These are phyloP conservation scores for Eupithecia subfuscata DNA, from an alignment of 2,888 invertebrate species.

Conservation along the genomic window DNA sequence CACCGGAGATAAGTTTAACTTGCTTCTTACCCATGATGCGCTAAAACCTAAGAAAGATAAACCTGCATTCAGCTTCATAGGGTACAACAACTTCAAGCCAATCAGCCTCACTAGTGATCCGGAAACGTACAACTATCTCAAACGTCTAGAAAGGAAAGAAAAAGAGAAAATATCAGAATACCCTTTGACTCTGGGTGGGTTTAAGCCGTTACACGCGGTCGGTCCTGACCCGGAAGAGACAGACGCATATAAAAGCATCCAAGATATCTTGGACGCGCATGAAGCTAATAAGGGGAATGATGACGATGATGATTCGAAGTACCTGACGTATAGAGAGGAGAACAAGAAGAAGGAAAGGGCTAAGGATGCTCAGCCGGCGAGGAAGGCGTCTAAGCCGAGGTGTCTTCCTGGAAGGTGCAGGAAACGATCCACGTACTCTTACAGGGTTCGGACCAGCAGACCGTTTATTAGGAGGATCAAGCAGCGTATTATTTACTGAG, in stretches of 20 bases:
- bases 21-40: conserved; percentile 43
- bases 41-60: conserved; percentile 48
- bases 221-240: conserved; percentile 55
- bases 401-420: conserved; percentile 65
- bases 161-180: conserved; percentile 55
- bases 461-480: conserved; percentile 65
- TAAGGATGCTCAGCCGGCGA: conserved; percentile 23
- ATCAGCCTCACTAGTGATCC: conserved; percentile 68
- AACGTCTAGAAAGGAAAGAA: conserved; percentile 63
- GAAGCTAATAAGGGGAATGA: conserved; percentile 63
- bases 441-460: conserved; percentile 55
- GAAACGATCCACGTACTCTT: conserved; percentile 53
- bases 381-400: conserved; percentile 50
- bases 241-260: conserved; percentile 67
- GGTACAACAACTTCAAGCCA: conserved; percentile 64
- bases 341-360: conserved; percentile 44
- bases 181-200: conserved; percentile 51
- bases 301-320: conserved; percentile 51
- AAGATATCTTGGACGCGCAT: conserved; percentile 73
- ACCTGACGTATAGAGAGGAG: conserved; percentile 50
- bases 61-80: conserved; percentile 63
- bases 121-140: conserved; percentile 71
- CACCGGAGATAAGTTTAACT: conserved; percentile 56
- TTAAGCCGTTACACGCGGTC: conserved; percentile 53
- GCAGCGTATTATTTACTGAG: conserved; percentile 33